Evolutionary conservation across 1,140 invertebrate genomes (phyloP), one percentile per base, ranked within the genome.

Genomic region (Stegodyphus dumicola): DNA sequence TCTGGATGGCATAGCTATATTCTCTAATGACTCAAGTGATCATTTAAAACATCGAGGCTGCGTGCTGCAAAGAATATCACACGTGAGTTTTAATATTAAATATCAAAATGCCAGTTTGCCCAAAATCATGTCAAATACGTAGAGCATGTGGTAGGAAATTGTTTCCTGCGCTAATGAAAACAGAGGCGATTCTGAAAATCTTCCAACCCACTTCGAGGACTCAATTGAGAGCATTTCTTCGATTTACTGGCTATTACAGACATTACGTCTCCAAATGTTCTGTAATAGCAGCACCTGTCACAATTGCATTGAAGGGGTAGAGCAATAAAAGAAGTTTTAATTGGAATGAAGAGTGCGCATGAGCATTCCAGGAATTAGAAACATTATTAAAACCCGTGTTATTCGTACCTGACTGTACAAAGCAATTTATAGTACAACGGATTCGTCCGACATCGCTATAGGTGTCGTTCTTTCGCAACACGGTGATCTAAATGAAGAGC

Each of bases 241-340:
- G 88, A 7, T 87, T 90, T 56, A 77, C 87, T 6, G 85, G 87
- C 0, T 90, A 89, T 60, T 89, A 89, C 66, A n/a, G 89, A 6
- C 77, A 80, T 48, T 90, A 89, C 73, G 89, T 90, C 6, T 49
- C 60, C 65, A 76, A 86, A 3, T 33, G 3, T 33, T 3, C 33
- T 3, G 33, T 33, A 1, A 33, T 33, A 3, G 33, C 33, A 33
- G 76, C 54, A 48, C 88, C 87, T 11, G 60, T 90, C 9, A 87
- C 87, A 13, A 54, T 76, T 1, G 64, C 56, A 48, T 77, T 77
- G 65, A 77, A 77, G 13, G 56, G 54, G 11, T 65, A 77, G 11
- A 10, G 0, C 17, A 66, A 65, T 52, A 64, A 77, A 17, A 54
- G 18, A 3, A 52, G 9, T 6, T 33, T 77, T 48, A 53, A 13